Percentiles rank a stretch among this genome's conserved stretches.
Conservation (phyloP, 2,888 invertebrate species). For the Gisinianus flammeolus region DNA sequence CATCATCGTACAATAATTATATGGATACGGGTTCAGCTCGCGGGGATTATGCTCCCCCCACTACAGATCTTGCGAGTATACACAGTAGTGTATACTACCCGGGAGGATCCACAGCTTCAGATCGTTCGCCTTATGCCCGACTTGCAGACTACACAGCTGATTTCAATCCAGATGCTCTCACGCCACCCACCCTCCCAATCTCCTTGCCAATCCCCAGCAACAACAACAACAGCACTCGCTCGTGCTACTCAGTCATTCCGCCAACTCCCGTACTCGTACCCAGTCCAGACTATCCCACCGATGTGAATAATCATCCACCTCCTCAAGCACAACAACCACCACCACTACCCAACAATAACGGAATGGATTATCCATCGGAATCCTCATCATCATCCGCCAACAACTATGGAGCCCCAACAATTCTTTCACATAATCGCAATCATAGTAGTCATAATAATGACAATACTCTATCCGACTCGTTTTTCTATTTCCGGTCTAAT, state of each 20-base stretch:
- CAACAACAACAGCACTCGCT: neutral
- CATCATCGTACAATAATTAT: constrained; percentile 38
- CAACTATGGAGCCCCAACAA: neutral
- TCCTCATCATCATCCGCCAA: neutral
- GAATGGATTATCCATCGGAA: neutral
- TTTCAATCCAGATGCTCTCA: constrained; percentile 29
- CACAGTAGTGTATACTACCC: constrained; percentile 11
- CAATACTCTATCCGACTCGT: constrained; percentile 11
- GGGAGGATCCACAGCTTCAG: constrained; percentile 2
- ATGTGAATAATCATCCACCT: neutral
- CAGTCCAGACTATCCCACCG: constrained; percentile 48
- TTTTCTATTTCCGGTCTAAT: constrained; percentile 40
- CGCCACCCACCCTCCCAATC: neutral
- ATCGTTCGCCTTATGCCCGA: constrained; percentile 33
- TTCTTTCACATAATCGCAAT: neutral
- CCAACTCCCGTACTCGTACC: constrained; percentile 18
- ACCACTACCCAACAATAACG: constrained; percentile 10
- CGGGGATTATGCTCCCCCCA: neutral
- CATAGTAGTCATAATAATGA: neutral
- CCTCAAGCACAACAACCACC: neutral
- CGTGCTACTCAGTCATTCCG: constrained; percentile 3
- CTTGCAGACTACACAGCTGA: constrained; percentile 31
- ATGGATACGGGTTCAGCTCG: constrained; percentile 13
- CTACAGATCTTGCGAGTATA: neutral
- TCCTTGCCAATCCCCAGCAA: neutral